Base-by-base conservation (phyloP, 1,140 invertebrate species). In the Lineus longissimus region DNA sequence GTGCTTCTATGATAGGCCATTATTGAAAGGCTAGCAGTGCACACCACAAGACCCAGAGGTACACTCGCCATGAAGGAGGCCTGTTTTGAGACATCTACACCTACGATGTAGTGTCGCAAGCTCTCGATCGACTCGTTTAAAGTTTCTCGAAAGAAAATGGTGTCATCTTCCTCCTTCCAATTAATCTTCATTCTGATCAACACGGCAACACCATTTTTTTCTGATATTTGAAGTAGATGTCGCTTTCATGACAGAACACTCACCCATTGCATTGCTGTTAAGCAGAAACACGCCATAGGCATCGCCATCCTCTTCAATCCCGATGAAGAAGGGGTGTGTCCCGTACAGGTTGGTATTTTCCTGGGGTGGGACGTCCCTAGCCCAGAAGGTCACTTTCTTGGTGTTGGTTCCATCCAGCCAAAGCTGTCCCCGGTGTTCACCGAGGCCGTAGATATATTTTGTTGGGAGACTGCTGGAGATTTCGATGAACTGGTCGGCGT, bases 291-390 rank as follows among this genome's bases (percentile, higher is more conserved):
- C 58, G 40, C 70, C 70, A 31, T 47, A 65, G 45, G 76, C 71
- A 51, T 77, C 79, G 19, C 74, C 75, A 57, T 79, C 73, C 9
- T 76, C 70, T 67, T 86, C 84, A 13, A 86, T 36, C 7, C 71
- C 75, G 70, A 92, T 72, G 72, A 90, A 91, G 81, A 92, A 93
- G 1, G 91, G 91, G 80, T 93, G 91, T 58, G 85, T 85, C 15
- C 91, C 90, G 73, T 92, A 93, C 17, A 91, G 78, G 81, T 90
- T 91, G 31, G 55, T 59, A 41, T 72, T 23, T 22, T n/a, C 30
- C 9, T 66, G 47, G 19, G 60, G 60, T 56, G 45, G 45, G 17
- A 40, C 29, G 30, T 63, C 62, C 58, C 62, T 27, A 31, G 57
- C 43, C 59, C 58, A 63, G 31, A 33, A 61, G 57, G 11, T 15